phyloP scores from a whole-genome alignment of 1,140 invertebrate species.

The Cardiocondyla obscurior region DNA sequence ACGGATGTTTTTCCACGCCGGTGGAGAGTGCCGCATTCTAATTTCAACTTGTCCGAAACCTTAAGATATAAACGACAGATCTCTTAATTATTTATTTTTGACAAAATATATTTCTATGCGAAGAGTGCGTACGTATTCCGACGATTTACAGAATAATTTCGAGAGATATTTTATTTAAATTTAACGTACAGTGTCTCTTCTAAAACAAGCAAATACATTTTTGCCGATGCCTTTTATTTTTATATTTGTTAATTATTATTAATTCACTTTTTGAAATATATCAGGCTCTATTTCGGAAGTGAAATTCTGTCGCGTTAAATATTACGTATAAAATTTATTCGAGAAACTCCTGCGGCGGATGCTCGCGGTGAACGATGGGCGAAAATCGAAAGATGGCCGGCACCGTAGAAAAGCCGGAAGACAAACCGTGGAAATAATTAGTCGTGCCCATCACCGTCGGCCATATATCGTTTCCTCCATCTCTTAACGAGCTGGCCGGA shows the following conservation, averaged over 20 bases:
- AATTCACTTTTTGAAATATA: not conserved
- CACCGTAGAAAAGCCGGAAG: slow-evolving; percentile 41
- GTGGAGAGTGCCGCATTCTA: slow-evolving; percentile 9
- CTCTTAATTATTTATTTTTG: not conserved
- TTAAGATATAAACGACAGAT: not conserved
- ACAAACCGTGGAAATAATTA: slow-evolving; percentile 55
- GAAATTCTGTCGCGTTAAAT: not conserved
- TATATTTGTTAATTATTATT: not conserved
- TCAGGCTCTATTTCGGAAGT: not conserved
- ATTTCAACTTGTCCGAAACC: slow-evolving; percentile 7
- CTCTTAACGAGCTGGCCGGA: slow-evolving; percentile 38
- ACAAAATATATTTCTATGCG: not conserved
- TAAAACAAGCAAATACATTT: not conserved
- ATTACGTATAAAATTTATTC: not conserved
- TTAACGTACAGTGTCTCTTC: too few relatives aligned
- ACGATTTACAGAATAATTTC: not conserved
- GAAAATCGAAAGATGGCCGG: slow-evolving; percentile 22
- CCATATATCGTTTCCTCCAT: slow-evolving; percentile 57
- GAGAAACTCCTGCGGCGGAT: not conserved
- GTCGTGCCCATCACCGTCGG: slow-evolving; percentile 34
- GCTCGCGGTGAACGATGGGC: not conserved
- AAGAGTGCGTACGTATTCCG: not conserved
- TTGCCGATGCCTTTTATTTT: not conserved
- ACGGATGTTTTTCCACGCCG: not conserved
- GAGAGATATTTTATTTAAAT: too few relatives aligned